Conservation (phyloP, 2,888 invertebrate genomes). For the Tortrix viridana region DNA sequence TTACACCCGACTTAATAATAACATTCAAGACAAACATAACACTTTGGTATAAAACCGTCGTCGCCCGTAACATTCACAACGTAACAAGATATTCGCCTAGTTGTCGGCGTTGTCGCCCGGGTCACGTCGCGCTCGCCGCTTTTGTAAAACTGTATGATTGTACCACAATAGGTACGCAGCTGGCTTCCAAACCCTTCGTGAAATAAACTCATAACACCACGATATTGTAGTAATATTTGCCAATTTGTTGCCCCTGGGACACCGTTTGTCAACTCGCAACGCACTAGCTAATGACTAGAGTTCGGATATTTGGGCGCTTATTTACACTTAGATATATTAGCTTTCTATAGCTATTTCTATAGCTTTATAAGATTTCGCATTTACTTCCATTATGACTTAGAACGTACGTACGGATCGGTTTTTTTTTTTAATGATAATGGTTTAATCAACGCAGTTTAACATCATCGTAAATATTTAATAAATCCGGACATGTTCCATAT, state of each 20-base stretch:
- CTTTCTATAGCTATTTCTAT: too few species aligned
- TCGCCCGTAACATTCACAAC: slow-evolving; percentile 53
- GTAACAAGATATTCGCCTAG: slow-evolving; percentile 52
- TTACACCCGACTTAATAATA: neutral
- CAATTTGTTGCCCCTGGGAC: slow-evolving; percentile 32
- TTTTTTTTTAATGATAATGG: too few species aligned
- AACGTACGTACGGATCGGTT: too few species aligned
- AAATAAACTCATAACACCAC: slow-evolving; percentile 53
- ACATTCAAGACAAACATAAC: slow-evolving; percentile 36
- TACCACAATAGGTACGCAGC: slow-evolving; percentile 59
- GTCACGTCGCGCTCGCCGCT: slow-evolving; percentile 65
- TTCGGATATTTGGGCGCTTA: too few species aligned
- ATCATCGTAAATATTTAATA: too few species aligned
- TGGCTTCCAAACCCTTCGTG: slow-evolving; percentile 55
- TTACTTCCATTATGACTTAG: too few species aligned
- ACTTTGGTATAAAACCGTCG: slow-evolving; percentile 49
- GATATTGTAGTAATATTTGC: slow-evolving; percentile 42
- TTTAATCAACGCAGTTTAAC: too few species aligned
- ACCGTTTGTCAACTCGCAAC: slow-evolving; percentile 31
- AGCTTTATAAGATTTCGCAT: too few species aligned
- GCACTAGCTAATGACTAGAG: neutral
- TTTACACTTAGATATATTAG: too few species aligned
- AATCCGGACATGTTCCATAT: too few species aligned
- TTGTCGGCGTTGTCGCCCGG: slow-evolving; percentile 58
- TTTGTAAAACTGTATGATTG: slow-evolving; percentile 60